phyloP scores from a whole-genome alignment of 2,113 vertebrate species.

The Micronycteris hirsuta region DNA sequence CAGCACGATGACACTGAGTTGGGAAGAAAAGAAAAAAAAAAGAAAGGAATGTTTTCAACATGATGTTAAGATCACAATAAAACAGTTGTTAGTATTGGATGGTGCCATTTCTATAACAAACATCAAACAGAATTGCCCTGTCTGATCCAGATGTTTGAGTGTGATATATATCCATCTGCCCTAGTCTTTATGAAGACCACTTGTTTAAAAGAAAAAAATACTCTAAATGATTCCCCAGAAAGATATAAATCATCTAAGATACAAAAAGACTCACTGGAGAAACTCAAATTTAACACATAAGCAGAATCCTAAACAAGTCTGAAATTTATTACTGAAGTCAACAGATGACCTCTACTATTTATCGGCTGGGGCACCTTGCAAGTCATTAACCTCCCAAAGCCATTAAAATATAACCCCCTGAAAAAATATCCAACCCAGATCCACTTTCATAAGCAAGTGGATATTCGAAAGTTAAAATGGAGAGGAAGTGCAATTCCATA shows the following conservation, averaged over 20 bases:
- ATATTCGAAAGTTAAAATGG: background rate
- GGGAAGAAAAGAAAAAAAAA: conserved; percentile 41
- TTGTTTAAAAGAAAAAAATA: conserved; percentile 37
- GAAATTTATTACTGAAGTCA: conserved; percentile 49
- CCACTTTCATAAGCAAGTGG: conserved; percentile 8
- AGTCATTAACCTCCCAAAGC: background rate
- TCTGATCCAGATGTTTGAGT: conserved; percentile 56
- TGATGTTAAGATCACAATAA: conserved; percentile 49
- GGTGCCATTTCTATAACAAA: conserved; percentile 47
- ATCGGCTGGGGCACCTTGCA: background rate
- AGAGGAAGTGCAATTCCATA: background rate
- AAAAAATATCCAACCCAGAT: background rate
- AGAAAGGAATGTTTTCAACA: conserved; percentile 67
- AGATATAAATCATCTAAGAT: conserved; percentile 11
- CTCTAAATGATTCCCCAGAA: conserved; percentile 38
- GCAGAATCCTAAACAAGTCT: conserved; percentile 57
- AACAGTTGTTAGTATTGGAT: conserved; percentile 38
- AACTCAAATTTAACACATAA: conserved; percentile 46
- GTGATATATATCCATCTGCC: background rate
- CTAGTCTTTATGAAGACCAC: conserved; percentile 46
- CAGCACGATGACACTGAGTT: conserved; percentile 63
- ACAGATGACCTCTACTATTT: conserved; percentile 33
- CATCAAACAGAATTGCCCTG: conserved; percentile 33
- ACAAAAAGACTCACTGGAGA: conserved; percentile 43
- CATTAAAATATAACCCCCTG: conserved; percentile 5